Evolutionary conservation across 2,888 invertebrate genomes (phyloP).

Genomic region (Baronia brevicornis): DNA sequence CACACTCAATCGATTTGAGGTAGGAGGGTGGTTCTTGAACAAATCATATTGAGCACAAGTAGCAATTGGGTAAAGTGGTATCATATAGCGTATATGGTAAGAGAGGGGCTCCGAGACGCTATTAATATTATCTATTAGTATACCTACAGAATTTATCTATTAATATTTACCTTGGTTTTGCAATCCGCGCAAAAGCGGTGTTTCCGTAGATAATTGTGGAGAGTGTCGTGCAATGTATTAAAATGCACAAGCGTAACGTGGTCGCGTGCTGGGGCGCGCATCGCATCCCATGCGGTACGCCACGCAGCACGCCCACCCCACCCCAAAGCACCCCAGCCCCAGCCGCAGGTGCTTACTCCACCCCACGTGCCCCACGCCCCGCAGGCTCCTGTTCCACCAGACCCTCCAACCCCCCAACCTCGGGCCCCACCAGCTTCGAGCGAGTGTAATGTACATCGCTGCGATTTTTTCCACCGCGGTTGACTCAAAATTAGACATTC

Average conservation of each 20-base stretch:
- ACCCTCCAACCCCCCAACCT: conserved; percentile 81
- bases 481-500: conserved; percentile 87
- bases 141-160: not conserved
- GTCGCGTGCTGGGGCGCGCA: conserved; percentile 85
- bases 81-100: no score
- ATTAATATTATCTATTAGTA: not conserved
- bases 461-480: conserved; percentile 90
- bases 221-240: conserved; percentile 86
- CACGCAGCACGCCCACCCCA: conserved; percentile 79
- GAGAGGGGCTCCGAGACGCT: no score
- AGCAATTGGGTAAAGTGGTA: no score
- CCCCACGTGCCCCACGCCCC: conserved; percentile 69
- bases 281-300: conserved; percentile 90
- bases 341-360: conserved; percentile 82
- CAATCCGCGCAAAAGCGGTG: conserved; percentile 96
- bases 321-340: conserved; percentile 87
- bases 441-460: conserved; percentile 91
- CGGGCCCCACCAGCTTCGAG: conserved; percentile 89
- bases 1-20: no score
- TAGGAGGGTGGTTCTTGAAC: no score
- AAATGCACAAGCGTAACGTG: conserved; percentile 93
- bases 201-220: conserved; percentile 93
- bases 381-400: conserved; percentile 68
- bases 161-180: conserved; percentile 85
- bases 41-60: no score